These are phyloP conservation scores for Linurgus olivaceus DNA, from an alignment of 2,797 vertebrate species.

Conservation along the genomic window DNA sequence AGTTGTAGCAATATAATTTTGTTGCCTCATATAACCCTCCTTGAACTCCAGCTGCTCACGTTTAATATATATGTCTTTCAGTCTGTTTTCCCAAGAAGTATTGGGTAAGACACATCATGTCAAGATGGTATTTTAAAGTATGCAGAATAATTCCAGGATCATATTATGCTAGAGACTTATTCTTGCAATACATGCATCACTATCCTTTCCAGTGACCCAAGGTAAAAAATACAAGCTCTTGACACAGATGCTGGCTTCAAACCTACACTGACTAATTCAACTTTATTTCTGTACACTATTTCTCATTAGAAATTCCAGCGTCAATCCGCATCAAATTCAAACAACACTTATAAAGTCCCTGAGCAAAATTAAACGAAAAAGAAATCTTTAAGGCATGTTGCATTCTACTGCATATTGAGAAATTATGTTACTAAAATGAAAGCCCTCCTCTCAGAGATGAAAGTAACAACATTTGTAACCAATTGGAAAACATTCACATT, in stretches of 20 bases:
- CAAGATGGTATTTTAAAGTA: not conserved
- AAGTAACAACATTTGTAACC: conserved; percentile 47
- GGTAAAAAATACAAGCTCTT: not conserved
- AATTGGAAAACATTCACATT: conserved; percentile 42
- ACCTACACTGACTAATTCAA: not conserved
- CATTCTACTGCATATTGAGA: not conserved
- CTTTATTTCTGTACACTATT: not conserved
- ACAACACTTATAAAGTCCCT: not conserved
- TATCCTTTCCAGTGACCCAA: not conserved
- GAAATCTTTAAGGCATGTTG: not conserved
- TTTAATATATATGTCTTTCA: not conserved
- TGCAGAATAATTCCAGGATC: not conserved
- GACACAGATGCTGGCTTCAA: not conserved
- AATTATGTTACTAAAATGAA: conserved; percentile 30
- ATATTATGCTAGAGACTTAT: not conserved
- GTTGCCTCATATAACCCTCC: not conserved
- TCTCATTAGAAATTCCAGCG: not conserved
- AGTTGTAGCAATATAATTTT: not conserved
- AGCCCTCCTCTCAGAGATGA: not conserved
- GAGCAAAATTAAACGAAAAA: not conserved
- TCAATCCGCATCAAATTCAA: not conserved
- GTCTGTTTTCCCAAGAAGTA: not conserved
- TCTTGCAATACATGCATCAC: not conserved
- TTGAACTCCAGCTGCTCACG: not conserved
- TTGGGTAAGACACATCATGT: not conserved